phyloP scores from a whole-genome alignment of 2,797 vertebrate genomes.

The Sebastes jordani region DNA sequence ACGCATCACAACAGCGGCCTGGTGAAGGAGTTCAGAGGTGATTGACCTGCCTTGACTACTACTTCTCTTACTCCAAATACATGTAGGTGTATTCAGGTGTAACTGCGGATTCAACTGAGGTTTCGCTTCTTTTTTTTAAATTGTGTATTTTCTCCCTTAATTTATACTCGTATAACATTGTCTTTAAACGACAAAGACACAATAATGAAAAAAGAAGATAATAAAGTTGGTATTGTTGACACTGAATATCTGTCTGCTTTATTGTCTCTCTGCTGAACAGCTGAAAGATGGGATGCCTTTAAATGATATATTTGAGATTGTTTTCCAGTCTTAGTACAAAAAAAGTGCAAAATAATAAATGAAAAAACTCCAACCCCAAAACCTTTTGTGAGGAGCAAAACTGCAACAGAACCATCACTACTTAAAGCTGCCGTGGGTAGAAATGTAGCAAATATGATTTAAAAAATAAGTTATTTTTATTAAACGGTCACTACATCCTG shows the following conservation, averaged over 20 bases:
- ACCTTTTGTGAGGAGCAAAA: no score
- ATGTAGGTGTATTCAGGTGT: slow-evolving; percentile 62
- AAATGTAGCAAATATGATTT: no score
- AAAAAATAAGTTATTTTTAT: no score
- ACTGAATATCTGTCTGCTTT: slow-evolving; percentile 50
- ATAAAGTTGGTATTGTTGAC: slow-evolving; percentile 79
- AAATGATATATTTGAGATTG: neutral
- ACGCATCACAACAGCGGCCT: slow-evolving; percentile 49
- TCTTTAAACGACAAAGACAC: slow-evolving; percentile 71
- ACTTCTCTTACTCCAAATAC: slow-evolving; percentile 37
- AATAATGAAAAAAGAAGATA: slow-evolving; percentile 66
- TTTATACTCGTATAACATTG: slow-evolving; percentile 77
- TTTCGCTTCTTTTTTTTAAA: slow-evolving; percentile 47
- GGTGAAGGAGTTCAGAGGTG: slow-evolving; percentile 42
- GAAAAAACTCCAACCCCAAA: no score
- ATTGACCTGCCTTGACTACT: slow-evolving; percentile 57
- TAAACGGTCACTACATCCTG: no score
- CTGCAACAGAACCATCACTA: no score
- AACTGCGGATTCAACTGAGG: slow-evolving; percentile 54
- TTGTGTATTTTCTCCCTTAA: slow-evolving; percentile 70
- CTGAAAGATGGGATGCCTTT: neutral
- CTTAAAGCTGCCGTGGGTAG: no score
- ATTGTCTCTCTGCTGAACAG: slow-evolving; percentile 6
- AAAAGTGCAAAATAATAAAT: no score
- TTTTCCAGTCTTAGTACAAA: neutral